These are phyloP conservation scores for Drosophila littoralis DNA, from an alignment of 1,140 invertebrate species.

Conservation along the genomic window DNA sequence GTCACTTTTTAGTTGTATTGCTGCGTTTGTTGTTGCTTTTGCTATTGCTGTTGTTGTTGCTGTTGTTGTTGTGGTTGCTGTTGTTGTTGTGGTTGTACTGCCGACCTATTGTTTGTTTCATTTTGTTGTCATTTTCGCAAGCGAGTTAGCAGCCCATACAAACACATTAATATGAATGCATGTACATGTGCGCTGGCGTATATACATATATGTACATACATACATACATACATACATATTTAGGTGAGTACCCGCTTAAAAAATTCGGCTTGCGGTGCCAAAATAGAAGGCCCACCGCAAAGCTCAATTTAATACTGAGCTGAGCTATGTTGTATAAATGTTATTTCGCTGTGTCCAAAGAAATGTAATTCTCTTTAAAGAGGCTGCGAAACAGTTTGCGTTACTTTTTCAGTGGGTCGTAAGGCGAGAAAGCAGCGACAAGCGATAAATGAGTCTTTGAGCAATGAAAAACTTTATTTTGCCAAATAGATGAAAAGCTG, in stretches of 20 bases:
- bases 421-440: no score
- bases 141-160: constrained; percentile 51
- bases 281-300: constrained; percentile 4
- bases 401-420: no score
- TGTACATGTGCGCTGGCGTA: background rate
- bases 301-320: background rate
- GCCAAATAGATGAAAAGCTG: no score
- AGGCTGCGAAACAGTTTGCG: no score
- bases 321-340: background rate
- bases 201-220: background rate
- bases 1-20: constrained; percentile 56
- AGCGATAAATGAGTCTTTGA: no score
- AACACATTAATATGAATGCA: constrained; percentile 15
- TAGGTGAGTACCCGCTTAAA: constrained; percentile 22
- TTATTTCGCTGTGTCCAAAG: background rate
- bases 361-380: background rate
- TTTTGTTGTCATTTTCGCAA: constrained; percentile 71
- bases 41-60: background rate
- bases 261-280: constrained; percentile 1
- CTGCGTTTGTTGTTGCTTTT: constrained; percentile 10
- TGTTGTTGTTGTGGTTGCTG: constrained; percentile 21
- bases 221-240: constrained; percentile 1
- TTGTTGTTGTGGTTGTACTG: constrained; percentile 46
- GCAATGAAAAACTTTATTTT: no score
- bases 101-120: constrained; percentile 71